A percentile compares a stretch with the other conserved stretches of the same genome.
phyloP scores from a whole-genome alignment of 1,140 invertebrate species.

The Linepithema humile region DNA sequence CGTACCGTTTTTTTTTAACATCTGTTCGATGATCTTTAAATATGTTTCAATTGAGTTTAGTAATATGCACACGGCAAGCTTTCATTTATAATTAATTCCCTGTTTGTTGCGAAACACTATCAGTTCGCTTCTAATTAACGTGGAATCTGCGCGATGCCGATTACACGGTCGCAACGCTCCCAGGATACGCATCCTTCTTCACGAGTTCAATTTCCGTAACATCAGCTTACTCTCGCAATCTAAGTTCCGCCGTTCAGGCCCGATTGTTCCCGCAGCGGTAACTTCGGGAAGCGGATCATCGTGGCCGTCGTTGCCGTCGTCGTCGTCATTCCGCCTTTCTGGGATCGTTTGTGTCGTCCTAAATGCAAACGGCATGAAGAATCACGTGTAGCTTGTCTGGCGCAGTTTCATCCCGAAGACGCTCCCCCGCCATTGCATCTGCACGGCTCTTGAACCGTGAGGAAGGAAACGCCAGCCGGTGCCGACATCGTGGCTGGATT shows the following conservation, averaged over 20 bases:
- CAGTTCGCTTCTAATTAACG: slow-evolving; percentile 44
- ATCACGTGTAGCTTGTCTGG: slow-evolving; percentile 53
- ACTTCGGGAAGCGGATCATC: slow-evolving; percentile 51
- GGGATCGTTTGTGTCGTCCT: slow-evolving; percentile 42
- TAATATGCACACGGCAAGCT: background rate
- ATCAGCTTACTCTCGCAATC: slow-evolving; percentile 67
- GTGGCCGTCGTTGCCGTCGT: slow-evolving; percentile 27
- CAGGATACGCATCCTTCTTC: slow-evolving; percentile 40
- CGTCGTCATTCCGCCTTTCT: slow-evolving; percentile 20
- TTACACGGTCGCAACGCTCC: slow-evolving; percentile 46
- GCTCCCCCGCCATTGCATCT: slow-evolving; percentile 25
- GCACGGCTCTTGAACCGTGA: slow-evolving; percentile 41
- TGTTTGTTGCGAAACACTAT: slow-evolving; percentile 29
- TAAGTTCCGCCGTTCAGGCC: slow-evolving; percentile 64
- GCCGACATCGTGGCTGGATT: slow-evolving; percentile 53
- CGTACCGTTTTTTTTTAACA: background rate
- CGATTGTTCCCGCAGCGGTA: slow-evolving; percentile 59
- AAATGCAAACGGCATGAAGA: slow-evolving; percentile 53
- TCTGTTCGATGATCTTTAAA: background rate
- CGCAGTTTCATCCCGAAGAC: slow-evolving; percentile 46
- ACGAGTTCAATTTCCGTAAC: slow-evolving; percentile 66
- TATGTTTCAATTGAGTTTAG: slow-evolving; percentile 16
- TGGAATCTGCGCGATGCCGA: slow-evolving; percentile 23
- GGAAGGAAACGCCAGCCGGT: slow-evolving; percentile 54
- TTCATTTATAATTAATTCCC: slow-evolving; percentile 46